These are phyloP conservation scores for Megaustenia siamemsis DNA, from an alignment of 2,888 invertebrate genomes.

Conservation along the genomic window DNA sequence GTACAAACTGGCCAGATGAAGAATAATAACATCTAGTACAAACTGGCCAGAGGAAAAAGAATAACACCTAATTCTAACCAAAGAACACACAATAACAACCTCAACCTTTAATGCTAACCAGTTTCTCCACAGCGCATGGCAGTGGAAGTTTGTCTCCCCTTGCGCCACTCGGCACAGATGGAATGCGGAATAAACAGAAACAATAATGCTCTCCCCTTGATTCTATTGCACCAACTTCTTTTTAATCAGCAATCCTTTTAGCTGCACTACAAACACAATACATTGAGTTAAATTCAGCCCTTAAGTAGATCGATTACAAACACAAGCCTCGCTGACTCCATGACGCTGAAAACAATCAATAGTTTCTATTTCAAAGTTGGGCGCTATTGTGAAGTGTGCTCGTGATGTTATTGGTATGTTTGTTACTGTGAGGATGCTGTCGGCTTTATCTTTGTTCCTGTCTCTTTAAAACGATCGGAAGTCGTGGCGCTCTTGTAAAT, in stretches of 20 bases:
- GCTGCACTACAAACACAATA: background rate
- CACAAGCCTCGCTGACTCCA: background rate
- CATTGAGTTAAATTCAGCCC: background rate
- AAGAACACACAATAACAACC: too few species aligned
- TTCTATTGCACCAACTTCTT: background rate
- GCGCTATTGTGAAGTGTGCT: background rate
- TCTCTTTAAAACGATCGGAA: background rate
- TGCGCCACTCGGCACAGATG: background rate
- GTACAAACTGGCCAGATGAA: too few species aligned
- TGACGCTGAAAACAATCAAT: background rate
- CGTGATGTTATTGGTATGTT: background rate
- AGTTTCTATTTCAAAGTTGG: slow-evolving; percentile 4
- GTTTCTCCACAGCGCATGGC: background rate
- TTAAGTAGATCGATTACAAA: slow-evolving; percentile 9
- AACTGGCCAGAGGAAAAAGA: too few species aligned
- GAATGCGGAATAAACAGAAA: background rate
- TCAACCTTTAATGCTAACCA: too few species aligned
- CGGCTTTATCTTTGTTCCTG: background rate
- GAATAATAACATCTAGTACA: too few species aligned
- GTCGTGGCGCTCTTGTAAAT: background rate
- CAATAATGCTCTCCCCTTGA: background rate
- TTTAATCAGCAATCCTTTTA: slow-evolving; percentile 1
- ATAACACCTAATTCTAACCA: too few species aligned
- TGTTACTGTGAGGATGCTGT: background rate
- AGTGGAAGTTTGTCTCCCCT: background rate